phyloP scores from a whole-genome alignment of 2,888 invertebrate species.

The Emmelina monodactyla region DNA sequence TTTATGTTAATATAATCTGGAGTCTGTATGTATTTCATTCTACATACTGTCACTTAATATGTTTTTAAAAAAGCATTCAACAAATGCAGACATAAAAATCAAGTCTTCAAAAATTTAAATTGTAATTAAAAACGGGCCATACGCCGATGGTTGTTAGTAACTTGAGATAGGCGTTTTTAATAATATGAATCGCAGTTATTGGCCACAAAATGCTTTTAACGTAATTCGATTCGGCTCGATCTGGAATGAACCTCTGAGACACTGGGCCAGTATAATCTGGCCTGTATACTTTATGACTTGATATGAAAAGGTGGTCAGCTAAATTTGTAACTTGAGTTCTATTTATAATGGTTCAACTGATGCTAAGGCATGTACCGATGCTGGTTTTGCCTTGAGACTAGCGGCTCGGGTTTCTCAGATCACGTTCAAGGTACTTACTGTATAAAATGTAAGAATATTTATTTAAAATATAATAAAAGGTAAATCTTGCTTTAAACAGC shows the following conservation, averaged over 20 bases:
- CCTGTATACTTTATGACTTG: no score
- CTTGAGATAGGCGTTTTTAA: constrained; percentile 41
- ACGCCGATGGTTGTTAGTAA: no score
- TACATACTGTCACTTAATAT: no score
- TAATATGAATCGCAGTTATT: constrained; percentile 56
- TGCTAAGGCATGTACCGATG: constrained; percentile 36
- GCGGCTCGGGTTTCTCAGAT: constrained; percentile 58
- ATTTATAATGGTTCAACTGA: constrained; percentile 30
- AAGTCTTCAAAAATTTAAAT: no score
- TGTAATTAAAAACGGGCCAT: no score
- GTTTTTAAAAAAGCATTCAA: no score
- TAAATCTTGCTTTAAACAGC: no score
- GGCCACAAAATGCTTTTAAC: constrained; percentile 59
- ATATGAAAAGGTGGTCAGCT: constrained; percentile 19
- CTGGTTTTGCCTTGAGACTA: constrained; percentile 52
- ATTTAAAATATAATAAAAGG: no score
- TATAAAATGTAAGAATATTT: constrained; percentile 27
- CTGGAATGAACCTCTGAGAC: constrained; percentile 48
- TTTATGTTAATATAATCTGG: no score
- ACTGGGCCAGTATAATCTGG: no score
- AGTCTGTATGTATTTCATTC: no score
- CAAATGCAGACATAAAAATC: no score
- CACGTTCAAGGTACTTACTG: constrained; percentile 59
- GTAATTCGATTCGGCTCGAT: constrained; percentile 58
- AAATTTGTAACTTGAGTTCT: constrained; percentile 31